Percentiles rank a stretch among this genome's conserved stretches.
phyloP scores from a whole-genome alignment of 1,140 invertebrate genomes.

The Brachionus rotundiformis region DNA sequence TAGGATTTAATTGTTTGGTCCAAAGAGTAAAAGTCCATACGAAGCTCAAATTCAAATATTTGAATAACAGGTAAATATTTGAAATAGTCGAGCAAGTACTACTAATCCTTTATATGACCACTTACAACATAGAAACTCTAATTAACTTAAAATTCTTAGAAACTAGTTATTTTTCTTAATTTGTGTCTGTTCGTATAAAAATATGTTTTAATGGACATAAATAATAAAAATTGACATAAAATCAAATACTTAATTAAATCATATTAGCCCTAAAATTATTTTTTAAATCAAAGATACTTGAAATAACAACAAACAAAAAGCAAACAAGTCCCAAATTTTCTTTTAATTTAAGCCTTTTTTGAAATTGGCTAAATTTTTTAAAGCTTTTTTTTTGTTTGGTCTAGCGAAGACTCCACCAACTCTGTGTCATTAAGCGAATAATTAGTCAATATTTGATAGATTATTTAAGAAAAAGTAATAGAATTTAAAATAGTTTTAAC shows the following conservation, averaged over 20 bases:
- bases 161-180: neutral
- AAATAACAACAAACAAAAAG: conserved; percentile 6
- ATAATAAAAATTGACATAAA: neutral
- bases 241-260: conserved; percentile 40
- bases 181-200: neutral
- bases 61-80: conserved; percentile 39
- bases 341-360: neutral
- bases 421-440: neutral
- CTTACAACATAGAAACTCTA: conserved; percentile 25
- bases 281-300: neutral
- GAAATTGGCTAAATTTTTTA: neutral
- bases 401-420: neutral
- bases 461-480: neutral
- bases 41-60: conserved; percentile 13
- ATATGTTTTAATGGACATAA: neutral
- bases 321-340: neutral
- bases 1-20: neutral
- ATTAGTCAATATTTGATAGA: neutral
- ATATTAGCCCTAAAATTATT: conserved; percentile 6
- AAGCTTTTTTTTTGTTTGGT: neutral
- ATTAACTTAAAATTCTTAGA: conserved; percentile 21
- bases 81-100: conserved; percentile 7
- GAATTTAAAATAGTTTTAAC: conserved; percentile 6
- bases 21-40: neutral
- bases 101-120: conserved; percentile 4